Base-by-base conservation (phyloP, 2,113 vertebrate genomes). In the Empidonax traillii region DNA sequence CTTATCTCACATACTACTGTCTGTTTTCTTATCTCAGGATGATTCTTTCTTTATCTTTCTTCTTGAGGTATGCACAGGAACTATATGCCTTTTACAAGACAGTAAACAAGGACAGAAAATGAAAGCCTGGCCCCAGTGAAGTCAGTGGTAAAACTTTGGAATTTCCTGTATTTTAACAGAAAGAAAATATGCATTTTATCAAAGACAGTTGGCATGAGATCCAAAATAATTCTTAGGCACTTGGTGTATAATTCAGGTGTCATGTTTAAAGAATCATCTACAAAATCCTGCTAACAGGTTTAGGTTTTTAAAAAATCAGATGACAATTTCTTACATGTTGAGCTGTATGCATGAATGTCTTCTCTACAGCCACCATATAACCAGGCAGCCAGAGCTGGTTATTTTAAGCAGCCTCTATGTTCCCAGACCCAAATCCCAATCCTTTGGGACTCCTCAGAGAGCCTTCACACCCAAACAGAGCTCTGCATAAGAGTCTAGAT, bases 1-100 rank as follows among this genome's bases (percentile, higher is more conserved):
- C 89, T 93, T 95, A 95, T 96, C 95, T 96, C 58, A 65, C 44
- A 79, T 78, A 19, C 76, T 88, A 51, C 68, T 95, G 83, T 96
- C 90, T 92, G 80, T 37, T 91, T 92, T 90, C 76, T 96, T 95
- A 94, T 96, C 93, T 96, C 66, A 85, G 23, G 18, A 84, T 8
- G 35, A 78, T 53, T 75, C 69, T 63, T 59, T 53, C 55, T 89
- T 94, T 89, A 89, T 94, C 56, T 77, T 90, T 94, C n/a, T 83
- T 96, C 88, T 82, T 76, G 61, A 96, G 69, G 35, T 67, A 95
- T 74, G 56, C 1, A 0, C 39, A 90, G 88, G 73, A 95, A 49
- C 65, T 89, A 62, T 84, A 72, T 74, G 74, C 39, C 73, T 95
- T 93, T 81, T 89, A 63, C 31, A 78, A 56, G 49, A 63, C 28